Percentiles rank a stretch among this genome's conserved stretches.
Evolutionary conservation across 2,113 vertebrate species (phyloP).

Genomic region (Microtus pennsylvanicus): DNA sequence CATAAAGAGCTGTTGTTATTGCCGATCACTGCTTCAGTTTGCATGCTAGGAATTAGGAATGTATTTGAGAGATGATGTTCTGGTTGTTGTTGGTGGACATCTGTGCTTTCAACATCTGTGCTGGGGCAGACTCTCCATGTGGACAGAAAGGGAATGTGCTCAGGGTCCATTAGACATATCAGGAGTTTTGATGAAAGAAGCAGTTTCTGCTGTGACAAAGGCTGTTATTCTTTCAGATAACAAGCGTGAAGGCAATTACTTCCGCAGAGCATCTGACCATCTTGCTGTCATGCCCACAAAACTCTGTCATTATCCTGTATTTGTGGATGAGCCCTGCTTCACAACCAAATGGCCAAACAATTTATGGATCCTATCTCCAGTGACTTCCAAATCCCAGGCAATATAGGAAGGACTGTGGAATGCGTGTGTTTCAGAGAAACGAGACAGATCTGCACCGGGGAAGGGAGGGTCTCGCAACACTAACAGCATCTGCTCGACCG

Average conservation of each 20-base stretch:
- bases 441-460: constrained; percentile 50
- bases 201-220: constrained; percentile 71
- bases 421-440: constrained; percentile 12
- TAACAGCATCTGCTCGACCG: not conserved
- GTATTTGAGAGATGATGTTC: constrained; percentile 52
- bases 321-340: constrained; percentile 3
- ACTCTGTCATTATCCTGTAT: constrained; percentile 53
- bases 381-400: constrained; percentile 46
- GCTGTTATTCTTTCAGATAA: constrained; percentile 66
- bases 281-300: constrained; percentile 56
- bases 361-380: constrained; percentile 50
- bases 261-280: constrained; percentile 44
- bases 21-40: constrained; percentile 23
- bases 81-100: not conserved
- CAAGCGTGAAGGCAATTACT: constrained; percentile 61
- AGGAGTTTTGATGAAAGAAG: constrained; percentile 47
- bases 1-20: not conserved
- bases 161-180: constrained; percentile 49
- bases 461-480: not conserved
- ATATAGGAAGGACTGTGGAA: constrained; percentile 45
- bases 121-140: constrained; percentile 12
- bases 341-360: constrained; percentile 25
- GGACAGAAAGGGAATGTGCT: constrained; percentile 46
- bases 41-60: constrained; percentile 38
- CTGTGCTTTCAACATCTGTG: constrained; percentile 22